Percentiles rank a stretch among this genome's conserved stretches.
phyloP scores from a whole-genome alignment of 2,797 vertebrate genomes.

The Lycodopsis pacificus region DNA sequence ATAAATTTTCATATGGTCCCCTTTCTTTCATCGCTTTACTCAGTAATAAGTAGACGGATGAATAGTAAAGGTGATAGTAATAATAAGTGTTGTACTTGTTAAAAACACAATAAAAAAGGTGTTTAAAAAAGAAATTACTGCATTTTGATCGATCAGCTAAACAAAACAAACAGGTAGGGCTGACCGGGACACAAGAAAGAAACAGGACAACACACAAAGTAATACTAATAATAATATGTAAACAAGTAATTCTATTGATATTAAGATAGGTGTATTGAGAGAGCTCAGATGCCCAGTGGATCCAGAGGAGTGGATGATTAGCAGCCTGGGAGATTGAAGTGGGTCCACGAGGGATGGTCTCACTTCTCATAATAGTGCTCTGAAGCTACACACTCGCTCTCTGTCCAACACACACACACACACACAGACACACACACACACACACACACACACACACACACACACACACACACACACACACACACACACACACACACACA shows the following conservation, averaged over 20 bases:
- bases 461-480: background rate
- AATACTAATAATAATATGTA: background rate
- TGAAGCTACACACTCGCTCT: conserved; percentile 13
- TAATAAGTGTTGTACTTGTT: background rate
- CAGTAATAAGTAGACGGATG: no score
- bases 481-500: background rate
- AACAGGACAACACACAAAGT: background rate
- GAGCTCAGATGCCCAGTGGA: conserved; percentile 1
- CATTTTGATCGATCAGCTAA: background rate
- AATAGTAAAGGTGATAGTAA: no score
- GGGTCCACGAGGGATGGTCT: conserved; percentile 32
- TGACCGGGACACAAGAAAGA: background rate
- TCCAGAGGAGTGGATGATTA: conserved; percentile 16
- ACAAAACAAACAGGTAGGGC: background rate
- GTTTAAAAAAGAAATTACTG: background rate
- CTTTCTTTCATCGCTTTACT: background rate
- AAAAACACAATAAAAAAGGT: background rate
- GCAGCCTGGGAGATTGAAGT: conserved; percentile 26
- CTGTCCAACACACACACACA: conserved; percentile 8
- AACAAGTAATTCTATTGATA: background rate
- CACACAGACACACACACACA: no score
- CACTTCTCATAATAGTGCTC: conserved; percentile 24
- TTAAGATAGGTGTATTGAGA: background rate
- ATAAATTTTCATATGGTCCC: no score
- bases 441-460: no score